Percentiles rank a stretch among this genome's conserved stretches.
Evolutionary conservation across 2,888 invertebrate species (phyloP).

Genomic region (Nomada ferruginata): DNA sequence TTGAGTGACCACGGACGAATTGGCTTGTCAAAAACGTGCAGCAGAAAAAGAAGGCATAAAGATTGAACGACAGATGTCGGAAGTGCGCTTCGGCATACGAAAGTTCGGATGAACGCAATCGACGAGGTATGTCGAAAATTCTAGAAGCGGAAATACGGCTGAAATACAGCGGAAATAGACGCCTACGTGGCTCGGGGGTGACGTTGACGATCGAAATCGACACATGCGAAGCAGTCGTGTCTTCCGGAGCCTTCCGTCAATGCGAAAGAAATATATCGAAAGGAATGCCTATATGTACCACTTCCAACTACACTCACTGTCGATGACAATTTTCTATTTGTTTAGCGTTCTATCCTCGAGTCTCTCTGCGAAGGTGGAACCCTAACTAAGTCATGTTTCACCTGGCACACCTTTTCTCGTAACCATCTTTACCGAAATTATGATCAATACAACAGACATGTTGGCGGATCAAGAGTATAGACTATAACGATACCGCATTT

Average conservation of each 20-base stretch:
- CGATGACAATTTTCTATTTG: conserved; percentile 4
- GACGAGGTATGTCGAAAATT: conserved; percentile 35
- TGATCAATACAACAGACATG: too few species aligned
- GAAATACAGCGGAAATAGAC: conserved; percentile 41
- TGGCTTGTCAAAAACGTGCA: background rate
- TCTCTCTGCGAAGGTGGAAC: too few species aligned
- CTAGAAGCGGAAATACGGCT: conserved; percentile 37
- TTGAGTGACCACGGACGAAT: conserved; percentile 16
- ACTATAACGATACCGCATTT: too few species aligned
- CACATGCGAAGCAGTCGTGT: conserved; percentile 6
- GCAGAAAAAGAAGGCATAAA: background rate
- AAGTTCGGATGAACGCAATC: conserved; percentile 38
- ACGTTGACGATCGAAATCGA: conserved; percentile 41
- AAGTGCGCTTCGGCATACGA: conserved; percentile 28
- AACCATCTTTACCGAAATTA: too few species aligned
- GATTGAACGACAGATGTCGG: conserved; percentile 28
- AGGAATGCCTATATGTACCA: conserved; percentile 11
- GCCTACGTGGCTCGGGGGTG: conserved; percentile 20
- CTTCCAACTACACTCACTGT: conserved; percentile 1
- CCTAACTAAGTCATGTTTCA: too few species aligned
- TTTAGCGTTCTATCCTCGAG: too few species aligned
- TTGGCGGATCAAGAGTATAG: too few species aligned
- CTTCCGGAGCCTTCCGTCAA: background rate
- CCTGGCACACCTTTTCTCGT: too few species aligned
- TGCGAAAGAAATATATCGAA: conserved; percentile 27